Percentiles rank a stretch among this genome's conserved stretches.
phyloP scores from a whole-genome alignment of 2,797 vertebrate genomes.

The Anniella stebbinsi region DNA sequence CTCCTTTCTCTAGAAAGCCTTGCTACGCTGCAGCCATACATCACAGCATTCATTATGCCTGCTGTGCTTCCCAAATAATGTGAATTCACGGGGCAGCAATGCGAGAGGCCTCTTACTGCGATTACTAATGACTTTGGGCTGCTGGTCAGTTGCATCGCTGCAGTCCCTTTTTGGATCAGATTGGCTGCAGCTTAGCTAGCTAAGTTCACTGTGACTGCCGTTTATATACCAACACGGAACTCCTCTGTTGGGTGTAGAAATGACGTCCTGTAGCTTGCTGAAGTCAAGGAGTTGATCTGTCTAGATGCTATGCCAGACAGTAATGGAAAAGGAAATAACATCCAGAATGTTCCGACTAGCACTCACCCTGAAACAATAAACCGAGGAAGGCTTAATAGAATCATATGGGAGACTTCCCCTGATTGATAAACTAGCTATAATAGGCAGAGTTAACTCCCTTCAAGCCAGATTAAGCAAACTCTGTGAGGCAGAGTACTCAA shows the following conservation, averaged over 20 bases:
- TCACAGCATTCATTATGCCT: not conserved
- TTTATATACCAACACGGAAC: not conserved
- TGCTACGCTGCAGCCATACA: slow-evolving; percentile 1
- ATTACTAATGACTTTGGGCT: not conserved
- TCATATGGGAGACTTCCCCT: no score
- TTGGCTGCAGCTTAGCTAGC: not conserved
- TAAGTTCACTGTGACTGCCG: not conserved
- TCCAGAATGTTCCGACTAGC: no score
- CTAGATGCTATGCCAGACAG: no score
- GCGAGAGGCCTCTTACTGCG: not conserved
- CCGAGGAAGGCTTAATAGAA: no score
- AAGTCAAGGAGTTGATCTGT: no score
- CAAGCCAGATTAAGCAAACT: no score
- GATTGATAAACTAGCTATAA: no score
- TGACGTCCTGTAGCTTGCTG: no score
- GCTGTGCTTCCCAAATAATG: slow-evolving; percentile 5
- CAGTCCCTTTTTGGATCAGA: not conserved
- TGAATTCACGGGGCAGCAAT: not conserved
- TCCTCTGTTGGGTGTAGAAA: not conserved
- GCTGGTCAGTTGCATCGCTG: not conserved
- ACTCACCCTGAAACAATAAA: no score
- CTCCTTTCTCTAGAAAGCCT: not conserved
- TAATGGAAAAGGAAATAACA: no score
- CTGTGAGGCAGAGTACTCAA: no score
- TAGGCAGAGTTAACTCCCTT: no score